phyloP scores from a whole-genome alignment of 2,113 vertebrate species.

The Salminus brasiliensis region DNA sequence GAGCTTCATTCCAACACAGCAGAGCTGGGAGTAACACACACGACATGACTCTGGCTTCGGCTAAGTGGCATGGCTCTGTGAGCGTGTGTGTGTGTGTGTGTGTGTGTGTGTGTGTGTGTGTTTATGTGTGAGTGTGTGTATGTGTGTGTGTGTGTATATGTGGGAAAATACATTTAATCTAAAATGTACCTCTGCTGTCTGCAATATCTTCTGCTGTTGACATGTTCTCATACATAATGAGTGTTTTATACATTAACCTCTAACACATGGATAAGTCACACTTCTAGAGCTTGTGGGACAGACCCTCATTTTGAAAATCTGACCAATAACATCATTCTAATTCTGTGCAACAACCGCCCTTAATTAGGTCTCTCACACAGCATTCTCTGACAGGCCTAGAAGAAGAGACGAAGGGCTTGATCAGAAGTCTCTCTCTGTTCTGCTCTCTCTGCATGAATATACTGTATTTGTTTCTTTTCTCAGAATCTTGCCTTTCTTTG shows the following conservation, averaged over 20 bases:
- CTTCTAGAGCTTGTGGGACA: no score
- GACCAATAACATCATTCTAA: background rate
- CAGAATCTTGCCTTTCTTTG: background rate
- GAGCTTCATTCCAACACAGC: constrained; percentile 22
- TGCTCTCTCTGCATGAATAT: background rate
- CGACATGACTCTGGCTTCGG: constrained; percentile 26
- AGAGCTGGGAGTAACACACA: constrained; percentile 20
- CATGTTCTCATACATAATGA: background rate
- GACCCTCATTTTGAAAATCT: no score
- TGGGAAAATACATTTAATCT: background rate
- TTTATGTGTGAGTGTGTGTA: no score
- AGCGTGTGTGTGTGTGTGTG: no score
- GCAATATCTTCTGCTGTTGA: constrained; percentile 18
- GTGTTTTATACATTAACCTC: background rate
- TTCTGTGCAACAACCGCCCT: background rate
- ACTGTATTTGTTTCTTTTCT: background rate
- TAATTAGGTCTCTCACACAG: constrained; percentile 4
- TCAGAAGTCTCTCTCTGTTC: constrained; percentile 5
- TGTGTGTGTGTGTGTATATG: no score
- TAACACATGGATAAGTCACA: background rate
- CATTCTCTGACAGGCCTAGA: background rate
- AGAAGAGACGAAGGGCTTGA: constrained; percentile 5
- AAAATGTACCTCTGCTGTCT: background rate
- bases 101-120: no score
- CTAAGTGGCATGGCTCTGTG: constrained; percentile 13